Conservation (phyloP, 2,113 vertebrate species). For the Hydrochoerus hydrochaeris region DNA sequence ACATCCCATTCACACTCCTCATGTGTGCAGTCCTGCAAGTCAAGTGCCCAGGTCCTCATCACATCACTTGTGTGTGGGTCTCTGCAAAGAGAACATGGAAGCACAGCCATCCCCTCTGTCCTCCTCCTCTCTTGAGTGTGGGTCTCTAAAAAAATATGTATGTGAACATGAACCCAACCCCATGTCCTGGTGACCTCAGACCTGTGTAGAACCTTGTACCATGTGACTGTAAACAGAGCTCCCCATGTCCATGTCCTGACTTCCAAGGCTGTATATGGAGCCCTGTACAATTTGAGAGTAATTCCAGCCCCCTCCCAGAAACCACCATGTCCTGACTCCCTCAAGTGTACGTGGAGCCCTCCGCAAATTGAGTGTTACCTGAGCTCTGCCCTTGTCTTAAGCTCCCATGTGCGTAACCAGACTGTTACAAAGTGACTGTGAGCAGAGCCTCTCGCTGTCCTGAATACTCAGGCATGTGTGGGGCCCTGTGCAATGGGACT, state of each 20-base stretch:
- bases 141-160: neutral
- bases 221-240: neutral
- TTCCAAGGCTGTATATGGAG: neutral
- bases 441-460: neutral
- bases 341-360: neutral
- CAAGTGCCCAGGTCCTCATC: neutral
- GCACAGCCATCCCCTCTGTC: neutral
- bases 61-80: neutral
- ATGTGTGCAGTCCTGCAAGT: neutral
- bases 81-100: neutral
- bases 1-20: neutral
- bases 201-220: neutral
- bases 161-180: neutral
- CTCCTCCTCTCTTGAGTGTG: neutral
- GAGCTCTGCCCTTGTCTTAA: neutral
- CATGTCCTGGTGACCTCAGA: neutral
- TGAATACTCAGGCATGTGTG: neutral
- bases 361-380: neutral
- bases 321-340: neutral
- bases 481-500: neutral
- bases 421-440: neutral
- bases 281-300: neutral
- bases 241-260: neutral
- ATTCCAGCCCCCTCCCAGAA: neutral
- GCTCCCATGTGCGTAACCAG: no score